phyloP scores from a whole-genome alignment of 2,113 vertebrate genomes.

The Oryzias curvinotus region DNA sequence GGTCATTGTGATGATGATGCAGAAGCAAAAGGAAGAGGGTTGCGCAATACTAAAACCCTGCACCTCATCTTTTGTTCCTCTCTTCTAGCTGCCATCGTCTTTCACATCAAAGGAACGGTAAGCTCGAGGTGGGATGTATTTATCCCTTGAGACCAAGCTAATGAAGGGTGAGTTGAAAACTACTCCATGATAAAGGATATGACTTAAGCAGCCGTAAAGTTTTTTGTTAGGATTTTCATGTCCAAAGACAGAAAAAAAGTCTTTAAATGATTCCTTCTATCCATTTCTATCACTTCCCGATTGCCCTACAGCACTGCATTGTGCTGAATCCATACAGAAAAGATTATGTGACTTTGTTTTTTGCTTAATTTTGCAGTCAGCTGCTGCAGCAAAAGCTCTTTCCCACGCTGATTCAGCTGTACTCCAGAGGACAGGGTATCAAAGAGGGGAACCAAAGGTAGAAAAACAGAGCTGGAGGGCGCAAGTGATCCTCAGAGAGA shows the following conservation, averaged over 20 bases:
- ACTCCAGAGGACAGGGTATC: slow-evolving; percentile 54
- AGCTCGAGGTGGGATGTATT: slow-evolving; percentile 53
- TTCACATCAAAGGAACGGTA: slow-evolving; percentile 51
- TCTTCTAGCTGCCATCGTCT: slow-evolving; percentile 21
- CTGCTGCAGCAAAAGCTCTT: slow-evolving; percentile 59
- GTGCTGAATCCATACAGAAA: slow-evolving; percentile 40
- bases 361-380: slow-evolving; percentile 40
- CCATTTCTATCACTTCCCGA: neutral
- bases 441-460: slow-evolving; percentile 27
- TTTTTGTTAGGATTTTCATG: neutral
- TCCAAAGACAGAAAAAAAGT: neutral
- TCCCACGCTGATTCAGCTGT: slow-evolving; percentile 67
- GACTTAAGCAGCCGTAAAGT: neutral
- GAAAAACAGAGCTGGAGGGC: slow-evolving; percentile 11
- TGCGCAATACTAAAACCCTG: slow-evolving; percentile 48
- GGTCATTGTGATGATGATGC: slow-evolving; percentile 57
- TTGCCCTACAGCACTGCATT: slow-evolving; percentile 26
- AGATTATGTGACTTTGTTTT: slow-evolving; percentile 48
- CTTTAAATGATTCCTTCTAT: neutral
- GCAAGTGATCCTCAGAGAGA: slow-evolving; percentile 29
- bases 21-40: slow-evolving; percentile 41
- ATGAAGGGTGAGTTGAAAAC: neutral
- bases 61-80: slow-evolving; percentile 51
- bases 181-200: neutral
- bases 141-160: slow-evolving; percentile 18